These are phyloP conservation scores for Ceratothoa steindachneri DNA, from an alignment of 2,888 invertebrate genomes.

Conservation along the genomic window DNA sequence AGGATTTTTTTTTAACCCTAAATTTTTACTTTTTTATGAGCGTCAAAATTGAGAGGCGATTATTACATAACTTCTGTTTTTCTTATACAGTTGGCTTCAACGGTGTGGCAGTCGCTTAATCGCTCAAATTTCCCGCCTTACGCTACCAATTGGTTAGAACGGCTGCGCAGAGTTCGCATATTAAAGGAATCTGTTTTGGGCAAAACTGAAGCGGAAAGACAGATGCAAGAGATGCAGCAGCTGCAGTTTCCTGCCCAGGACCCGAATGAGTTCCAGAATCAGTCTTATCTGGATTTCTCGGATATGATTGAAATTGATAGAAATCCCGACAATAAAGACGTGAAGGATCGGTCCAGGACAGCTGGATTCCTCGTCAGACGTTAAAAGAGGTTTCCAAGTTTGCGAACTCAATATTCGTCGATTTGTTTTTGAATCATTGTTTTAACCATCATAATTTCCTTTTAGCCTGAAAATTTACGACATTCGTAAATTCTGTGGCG, in stretches of 20 bases:
- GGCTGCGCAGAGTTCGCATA: neutral
- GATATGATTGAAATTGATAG: neutral
- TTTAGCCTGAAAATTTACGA: too few species aligned
- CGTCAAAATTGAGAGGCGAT: too few species aligned
- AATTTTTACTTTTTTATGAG: too few species aligned
- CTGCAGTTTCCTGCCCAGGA: too few species aligned
- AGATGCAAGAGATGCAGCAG: neutral
- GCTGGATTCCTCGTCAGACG: neutral
- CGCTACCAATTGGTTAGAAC: neutral
- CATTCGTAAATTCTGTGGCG: too few species aligned
- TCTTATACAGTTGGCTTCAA: neutral
- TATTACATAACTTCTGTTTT: too few species aligned
- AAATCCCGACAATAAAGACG: neutral
- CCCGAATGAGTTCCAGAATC: neutral
- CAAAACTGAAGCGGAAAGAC: neutral
- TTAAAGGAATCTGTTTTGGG: neutral
- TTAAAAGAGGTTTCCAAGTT: neutral
- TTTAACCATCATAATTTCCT: too few species aligned
- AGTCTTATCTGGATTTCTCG: neutral
- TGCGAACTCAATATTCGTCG: too few species aligned
- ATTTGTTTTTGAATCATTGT: too few species aligned
- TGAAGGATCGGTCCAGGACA: neutral
- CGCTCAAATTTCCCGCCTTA: neutral
- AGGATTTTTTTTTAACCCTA: too few species aligned
- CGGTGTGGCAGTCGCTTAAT: neutral